phyloP scores from a whole-genome alignment of 1,140 invertebrate genomes.

The Aphelenchoides besseyi region DNA sequence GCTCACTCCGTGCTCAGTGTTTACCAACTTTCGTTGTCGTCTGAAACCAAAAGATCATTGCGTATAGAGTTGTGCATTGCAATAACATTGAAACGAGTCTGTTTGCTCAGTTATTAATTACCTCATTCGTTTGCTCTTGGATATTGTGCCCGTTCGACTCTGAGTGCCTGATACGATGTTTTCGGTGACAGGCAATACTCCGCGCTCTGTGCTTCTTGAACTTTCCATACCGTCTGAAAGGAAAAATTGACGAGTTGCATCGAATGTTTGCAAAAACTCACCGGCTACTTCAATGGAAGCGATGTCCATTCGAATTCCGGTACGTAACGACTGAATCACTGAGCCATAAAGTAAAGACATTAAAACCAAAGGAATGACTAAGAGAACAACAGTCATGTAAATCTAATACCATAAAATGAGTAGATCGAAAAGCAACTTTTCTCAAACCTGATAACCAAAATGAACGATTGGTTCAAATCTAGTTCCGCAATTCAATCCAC shows the following conservation, averaged over 20 bases:
- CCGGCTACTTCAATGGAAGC: conserved; percentile 45
- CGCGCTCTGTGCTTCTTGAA: not conserved
- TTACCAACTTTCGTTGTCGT: not conserved
- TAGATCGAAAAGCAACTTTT: too few relatives aligned
- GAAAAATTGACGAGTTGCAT: not conserved
- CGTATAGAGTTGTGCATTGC: not conserved
- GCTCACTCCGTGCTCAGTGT: not conserved
- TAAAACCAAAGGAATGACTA: conserved; percentile 47
- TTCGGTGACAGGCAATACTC: not conserved
- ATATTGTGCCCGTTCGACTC: not conserved
- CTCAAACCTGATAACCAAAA: conserved; percentile 47
- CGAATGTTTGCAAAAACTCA: conserved; percentile 14
- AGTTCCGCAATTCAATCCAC: conserved; percentile 48
- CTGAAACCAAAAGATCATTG: too few relatives aligned
- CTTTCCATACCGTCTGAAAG: conserved; percentile 4
- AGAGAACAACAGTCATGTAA: conserved; percentile 52
- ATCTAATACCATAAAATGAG: conserved; percentile 44
- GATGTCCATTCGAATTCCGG: conserved; percentile 52
- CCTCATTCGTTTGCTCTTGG: conserved; percentile 12
- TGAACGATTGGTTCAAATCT: conserved; percentile 43
- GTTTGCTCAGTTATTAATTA: not conserved
- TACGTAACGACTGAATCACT: conserved; percentile 39
- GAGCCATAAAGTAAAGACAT: conserved; percentile 45
- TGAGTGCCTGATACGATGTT: not conserved
- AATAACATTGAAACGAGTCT: not conserved